Evolutionary conservation across 2,113 vertebrate genomes (phyloP).

Genomic region (Pteropus alecto): DNA sequence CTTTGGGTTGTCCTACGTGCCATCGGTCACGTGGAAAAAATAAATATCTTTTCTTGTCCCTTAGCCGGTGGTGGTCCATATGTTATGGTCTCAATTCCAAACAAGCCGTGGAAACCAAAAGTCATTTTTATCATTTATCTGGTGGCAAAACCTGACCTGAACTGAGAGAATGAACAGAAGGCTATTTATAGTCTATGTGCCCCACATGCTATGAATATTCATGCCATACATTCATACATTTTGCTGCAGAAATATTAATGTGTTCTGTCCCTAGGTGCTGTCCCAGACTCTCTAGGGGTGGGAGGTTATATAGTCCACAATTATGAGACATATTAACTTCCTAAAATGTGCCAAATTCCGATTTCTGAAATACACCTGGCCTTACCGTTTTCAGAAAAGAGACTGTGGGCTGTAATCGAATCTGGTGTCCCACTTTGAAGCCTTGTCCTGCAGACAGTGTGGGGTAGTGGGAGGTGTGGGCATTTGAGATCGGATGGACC

Average conservation of each 20-base stretch:
- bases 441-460: fast-evolving
- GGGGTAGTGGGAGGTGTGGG: neutral
- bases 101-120: neutral
- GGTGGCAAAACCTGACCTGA: neutral
- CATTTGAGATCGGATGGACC: neutral
- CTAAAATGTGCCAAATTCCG: neutral
- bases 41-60: neutral
- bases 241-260: neutral
- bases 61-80: fast-evolving
- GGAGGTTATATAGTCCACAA: fast-evolving
- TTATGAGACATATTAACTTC: neutral
- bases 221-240: neutral
- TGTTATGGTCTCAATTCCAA: neutral
- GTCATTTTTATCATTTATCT: neutral
- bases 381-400: neutral
- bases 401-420: fast-evolving
- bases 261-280: fast-evolving
- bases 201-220: fast-evolving
- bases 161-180: fast-evolving
- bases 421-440: fast-evolving
- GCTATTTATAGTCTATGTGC: neutral
- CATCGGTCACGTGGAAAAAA: fast-evolving
- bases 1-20: fast-evolving
- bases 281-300: fast-evolving
- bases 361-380: neutral